A percentile compares a stretch with the other conserved stretches of the same genome.
Evolutionary conservation across 1,140 invertebrate genomes (phyloP).

Genomic region (Pinna nobilis): DNA sequence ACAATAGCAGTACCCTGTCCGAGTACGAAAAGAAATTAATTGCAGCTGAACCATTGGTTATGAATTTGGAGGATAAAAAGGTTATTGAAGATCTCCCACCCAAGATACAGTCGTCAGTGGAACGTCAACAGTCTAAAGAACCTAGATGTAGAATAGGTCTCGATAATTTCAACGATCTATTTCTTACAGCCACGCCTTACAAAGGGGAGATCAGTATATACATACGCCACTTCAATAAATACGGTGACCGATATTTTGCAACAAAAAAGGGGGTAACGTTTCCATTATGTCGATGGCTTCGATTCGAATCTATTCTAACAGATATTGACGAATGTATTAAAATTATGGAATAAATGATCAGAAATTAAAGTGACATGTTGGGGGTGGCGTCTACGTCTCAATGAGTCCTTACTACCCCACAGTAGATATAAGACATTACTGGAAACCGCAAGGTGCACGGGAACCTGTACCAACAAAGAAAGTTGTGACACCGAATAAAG

Average conservation of each 20-base stretch:
- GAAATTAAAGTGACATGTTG: constrained; percentile 17
- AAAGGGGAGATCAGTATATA: constrained; percentile 15
- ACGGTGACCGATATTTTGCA: not conserved
- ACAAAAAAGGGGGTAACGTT: constrained; percentile 25
- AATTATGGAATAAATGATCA: not conserved
- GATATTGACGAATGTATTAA: constrained; percentile 14
- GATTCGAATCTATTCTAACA: not conserved
- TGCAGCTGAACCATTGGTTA: not conserved
- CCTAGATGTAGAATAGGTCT: constrained; percentile 20
- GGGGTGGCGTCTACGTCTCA: constrained; percentile 20
- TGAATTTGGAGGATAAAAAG: not conserved
- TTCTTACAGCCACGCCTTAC: constrained; percentile 2
- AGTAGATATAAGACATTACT: constrained; percentile 27
- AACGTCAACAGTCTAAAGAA: constrained; percentile 4
- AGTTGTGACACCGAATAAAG: not conserved
- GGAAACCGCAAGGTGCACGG: constrained; percentile 5
- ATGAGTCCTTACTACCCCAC: constrained; percentile 17
- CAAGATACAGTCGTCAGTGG: not conserved
- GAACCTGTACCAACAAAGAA: constrained; percentile 14
- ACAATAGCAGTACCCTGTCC: not conserved
- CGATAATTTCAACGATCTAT: constrained; percentile 6
- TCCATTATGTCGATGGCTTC: constrained; percentile 4
- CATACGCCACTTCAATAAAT: constrained; percentile 5
- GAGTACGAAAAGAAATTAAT: constrained; percentile 8
- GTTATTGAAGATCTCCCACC: no score